Conservation (phyloP, 2,113 vertebrate genomes). For the Oceanodroma tethys region DNA sequence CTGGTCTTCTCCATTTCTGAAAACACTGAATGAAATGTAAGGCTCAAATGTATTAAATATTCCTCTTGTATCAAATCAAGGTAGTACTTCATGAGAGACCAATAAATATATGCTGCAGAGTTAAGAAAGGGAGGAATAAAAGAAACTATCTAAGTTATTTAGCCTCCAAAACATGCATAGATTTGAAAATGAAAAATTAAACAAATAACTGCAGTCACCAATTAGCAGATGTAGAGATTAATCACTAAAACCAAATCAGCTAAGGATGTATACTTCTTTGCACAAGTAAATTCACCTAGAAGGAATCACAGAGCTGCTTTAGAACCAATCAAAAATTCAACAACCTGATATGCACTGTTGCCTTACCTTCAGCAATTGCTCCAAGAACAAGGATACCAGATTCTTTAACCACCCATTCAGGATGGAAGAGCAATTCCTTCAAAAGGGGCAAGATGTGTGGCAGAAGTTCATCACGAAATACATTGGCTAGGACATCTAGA, state of each 20-base stretch:
- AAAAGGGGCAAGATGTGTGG: constrained; percentile 90
- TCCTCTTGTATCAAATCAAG: not conserved
- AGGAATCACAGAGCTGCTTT: not conserved
- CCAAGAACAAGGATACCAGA: constrained; percentile 96
- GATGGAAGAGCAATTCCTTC: constrained; percentile 95
- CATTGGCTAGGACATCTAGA: constrained; percentile 92
- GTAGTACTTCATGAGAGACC: not conserved
- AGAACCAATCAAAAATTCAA: not conserved
- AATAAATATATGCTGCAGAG: not conserved
- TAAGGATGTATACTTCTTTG: not conserved
- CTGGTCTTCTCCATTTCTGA: not conserved
- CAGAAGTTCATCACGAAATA: constrained; percentile 93
- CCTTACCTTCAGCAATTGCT: constrained; percentile 92
- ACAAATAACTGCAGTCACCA: not conserved
- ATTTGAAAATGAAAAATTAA: not conserved
- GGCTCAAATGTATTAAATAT: not conserved
- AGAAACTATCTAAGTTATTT: not conserved
- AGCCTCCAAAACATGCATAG: not conserved
- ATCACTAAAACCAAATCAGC: not conserved
- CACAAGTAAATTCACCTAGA: not conserved
- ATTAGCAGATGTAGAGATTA: not conserved
- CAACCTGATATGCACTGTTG: not conserved
- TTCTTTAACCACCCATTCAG: constrained; percentile 94
- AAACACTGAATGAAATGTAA: not conserved
- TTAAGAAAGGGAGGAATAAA: not conserved